Conservation (phyloP, 2,113 vertebrate species). For the Argyrosomus japonicus region DNA sequence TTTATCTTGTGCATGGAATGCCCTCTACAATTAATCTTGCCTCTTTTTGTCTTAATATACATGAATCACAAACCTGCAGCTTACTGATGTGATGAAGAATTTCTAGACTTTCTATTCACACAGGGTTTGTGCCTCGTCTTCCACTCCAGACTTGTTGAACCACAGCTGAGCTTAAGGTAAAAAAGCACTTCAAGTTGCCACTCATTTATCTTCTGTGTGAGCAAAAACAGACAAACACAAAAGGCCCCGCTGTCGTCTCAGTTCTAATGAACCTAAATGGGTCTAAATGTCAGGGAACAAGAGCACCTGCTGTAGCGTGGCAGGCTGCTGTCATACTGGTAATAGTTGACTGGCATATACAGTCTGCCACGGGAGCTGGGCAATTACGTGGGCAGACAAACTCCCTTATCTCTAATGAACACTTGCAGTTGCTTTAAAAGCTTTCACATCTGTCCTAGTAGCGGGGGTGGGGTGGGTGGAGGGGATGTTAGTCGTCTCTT, state of each 20-base stretch:
- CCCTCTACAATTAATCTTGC: not conserved
- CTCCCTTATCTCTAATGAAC: slow-evolving; percentile 87
- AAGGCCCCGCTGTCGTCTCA: slow-evolving; percentile 29
- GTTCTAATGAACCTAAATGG: slow-evolving; percentile 69
- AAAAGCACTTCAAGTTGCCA: slow-evolving; percentile 31
- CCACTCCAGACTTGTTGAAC: slow-evolving; percentile 13
- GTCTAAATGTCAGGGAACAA: slow-evolving; percentile 65
- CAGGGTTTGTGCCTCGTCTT: not conserved
- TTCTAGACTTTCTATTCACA: not conserved
- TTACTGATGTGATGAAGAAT: not conserved
- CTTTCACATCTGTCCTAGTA: slow-evolving; percentile 72
- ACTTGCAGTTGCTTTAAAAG: slow-evolving; percentile 81
- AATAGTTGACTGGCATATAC: slow-evolving; percentile 69
- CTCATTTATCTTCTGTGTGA: slow-evolving; percentile 48
- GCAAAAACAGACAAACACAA: slow-evolving; percentile 42
- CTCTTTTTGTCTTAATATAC: not conserved
- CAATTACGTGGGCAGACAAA: slow-evolving; percentile 82
- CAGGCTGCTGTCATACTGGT: slow-evolving; percentile 66
- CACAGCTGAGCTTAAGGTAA: not conserved
- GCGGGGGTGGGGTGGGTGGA: not conserved
- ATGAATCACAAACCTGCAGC: not conserved
- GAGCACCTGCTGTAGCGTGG: slow-evolving; percentile 46
- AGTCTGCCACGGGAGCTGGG: slow-evolving; percentile 70
- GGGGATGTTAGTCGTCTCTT: slow-evolving; percentile 28
- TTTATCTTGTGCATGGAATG: not conserved